Percentiles rank a stretch among this genome's conserved stretches.
These are phyloP conservation scores for Teleopsis dalmanni DNA, from an alignment of 1,140 invertebrate species.

Conservation along the genomic window DNA sequence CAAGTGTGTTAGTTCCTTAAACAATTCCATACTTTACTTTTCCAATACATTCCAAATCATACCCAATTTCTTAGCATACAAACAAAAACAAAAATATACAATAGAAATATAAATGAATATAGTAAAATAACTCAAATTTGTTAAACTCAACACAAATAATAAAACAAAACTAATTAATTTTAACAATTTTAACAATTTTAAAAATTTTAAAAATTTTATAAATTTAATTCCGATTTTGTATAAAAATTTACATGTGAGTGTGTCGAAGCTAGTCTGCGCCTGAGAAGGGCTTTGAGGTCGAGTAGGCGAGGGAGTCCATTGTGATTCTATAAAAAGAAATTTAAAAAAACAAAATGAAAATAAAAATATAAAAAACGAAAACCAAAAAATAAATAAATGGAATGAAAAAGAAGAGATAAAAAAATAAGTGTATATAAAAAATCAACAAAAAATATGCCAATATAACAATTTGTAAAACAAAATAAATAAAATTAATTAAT, in stretches of 20 bases:
- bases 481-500: too few relatives aligned
- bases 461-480: too few relatives aligned
- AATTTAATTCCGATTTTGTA: too few relatives aligned
- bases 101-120: neutral
- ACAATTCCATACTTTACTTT: too few relatives aligned
- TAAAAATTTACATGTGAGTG: slow-evolving; percentile 49
- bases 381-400: slow-evolving; percentile 18
- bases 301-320: slow-evolving; percentile 47
- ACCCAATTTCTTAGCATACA: neutral
- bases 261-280: slow-evolving; percentile 48
- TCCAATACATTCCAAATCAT: too few relatives aligned
- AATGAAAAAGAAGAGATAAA: slow-evolving; percentile 17
- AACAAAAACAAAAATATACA: neutral
- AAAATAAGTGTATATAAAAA: neutral
- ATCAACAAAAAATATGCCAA: too few relatives aligned
- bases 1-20: too few relatives aligned
- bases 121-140: too few relatives aligned
- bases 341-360: slow-evolving; percentile 23
- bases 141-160: slow-evolving; percentile 1
- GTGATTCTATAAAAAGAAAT: slow-evolving; percentile 46
- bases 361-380: slow-evolving; percentile 19
- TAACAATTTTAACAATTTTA: neutral
- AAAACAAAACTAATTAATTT: neutral
- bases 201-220: neutral
- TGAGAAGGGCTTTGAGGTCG: slow-evolving; percentile 47